Evolutionary conservation across 2,888 invertebrate genomes (phyloP).

Genomic region (Eristalinus sepulchralis): DNA sequence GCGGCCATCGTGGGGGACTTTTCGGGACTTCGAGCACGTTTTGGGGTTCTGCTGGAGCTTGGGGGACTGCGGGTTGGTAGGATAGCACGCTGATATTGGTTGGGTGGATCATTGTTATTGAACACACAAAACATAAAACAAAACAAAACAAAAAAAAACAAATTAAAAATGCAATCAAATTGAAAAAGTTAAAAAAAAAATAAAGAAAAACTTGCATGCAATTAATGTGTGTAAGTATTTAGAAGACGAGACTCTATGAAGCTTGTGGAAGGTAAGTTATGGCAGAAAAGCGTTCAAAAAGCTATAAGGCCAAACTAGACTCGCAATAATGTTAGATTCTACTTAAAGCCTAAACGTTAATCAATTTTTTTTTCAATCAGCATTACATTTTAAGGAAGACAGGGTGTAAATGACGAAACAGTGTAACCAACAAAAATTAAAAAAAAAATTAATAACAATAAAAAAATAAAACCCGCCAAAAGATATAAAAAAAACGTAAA

Average conservation of each 20-base stretch:
- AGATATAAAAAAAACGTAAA: slow-evolving; percentile 71
- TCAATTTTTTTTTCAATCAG: too few relatives aligned
- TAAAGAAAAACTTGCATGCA: neutral
- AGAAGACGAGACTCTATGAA: neutral
- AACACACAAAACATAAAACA: slow-evolving; percentile 73
- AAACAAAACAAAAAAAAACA: slow-evolving; percentile 68
- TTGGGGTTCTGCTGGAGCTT: slow-evolving; percentile 72
- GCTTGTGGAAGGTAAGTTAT: neutral
- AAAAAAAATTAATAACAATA: neutral
- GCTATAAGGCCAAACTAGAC: neutral
- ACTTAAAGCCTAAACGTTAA: too few relatives aligned
- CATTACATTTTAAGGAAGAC: too few relatives aligned
- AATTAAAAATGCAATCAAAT: slow-evolving; percentile 54
- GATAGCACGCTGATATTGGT: slow-evolving; percentile 77
- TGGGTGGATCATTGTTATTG: slow-evolving; percentile 31
- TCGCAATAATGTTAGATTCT: too few relatives aligned
- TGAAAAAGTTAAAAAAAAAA: slow-evolving; percentile 30
- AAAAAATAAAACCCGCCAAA: slow-evolving; percentile 3
- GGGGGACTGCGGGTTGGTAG: slow-evolving; percentile 76
- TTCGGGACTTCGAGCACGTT: slow-evolving; percentile 76
- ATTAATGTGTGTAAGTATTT: neutral
- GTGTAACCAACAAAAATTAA: neutral
- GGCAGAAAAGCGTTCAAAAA: neutral
- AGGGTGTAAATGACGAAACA: slow-evolving; percentile 6
- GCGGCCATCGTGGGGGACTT: slow-evolving; percentile 87